Evolutionary conservation across 64 coral and sea anemone species (phyloP), one percentile per base, ranked within the genome.

Genomic region (Pocillopora verrucosa): DNA sequence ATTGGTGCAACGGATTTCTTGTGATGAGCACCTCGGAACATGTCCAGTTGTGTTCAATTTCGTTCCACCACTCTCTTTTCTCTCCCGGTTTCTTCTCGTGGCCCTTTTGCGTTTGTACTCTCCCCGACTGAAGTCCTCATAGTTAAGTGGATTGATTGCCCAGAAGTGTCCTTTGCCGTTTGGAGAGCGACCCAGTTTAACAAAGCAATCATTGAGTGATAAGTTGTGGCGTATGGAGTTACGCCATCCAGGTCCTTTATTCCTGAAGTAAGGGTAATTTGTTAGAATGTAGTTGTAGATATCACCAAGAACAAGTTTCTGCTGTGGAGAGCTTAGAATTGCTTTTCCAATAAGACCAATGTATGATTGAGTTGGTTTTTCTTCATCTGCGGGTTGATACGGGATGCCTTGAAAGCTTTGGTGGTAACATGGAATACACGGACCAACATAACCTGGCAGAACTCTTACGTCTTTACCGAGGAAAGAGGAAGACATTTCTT

Each of bases 321-420:
- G 73, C 35, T 86, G 89, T n/a, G 89, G 89, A 51, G 82, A 72
- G 74, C 80, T 91, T 1, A 91, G 58, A 68, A 91, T 91, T 65
- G 89, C 89, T 56, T 91, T 91, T 4, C 89, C 89, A 82, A 91
- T 91, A 3, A 91, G 75, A 30, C 89, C 89, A 64, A 91, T 91
- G 72, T 91, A 91, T 35, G 89, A 91, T 58, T 91, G 89, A 61
- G 79, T 91, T 78, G 89, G 89, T 77, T 91, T 91, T 26, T 91
- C 80, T 14, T 91, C 80, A 84, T 76, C 80, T 41, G 56, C 85
- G 72, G 16, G 12, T 67, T 91, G 72, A 25, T 85, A 81, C n/a
- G 59, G 59, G 13, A 81, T 81, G 13, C 59, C 79, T 62, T 81
- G 58, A 61, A 63, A 63, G 20, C 25, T 15, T 35, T 58, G 59